phyloP scores from a whole-genome alignment of 2,113 vertebrate species.

The Tautogolabrus adspersus region DNA sequence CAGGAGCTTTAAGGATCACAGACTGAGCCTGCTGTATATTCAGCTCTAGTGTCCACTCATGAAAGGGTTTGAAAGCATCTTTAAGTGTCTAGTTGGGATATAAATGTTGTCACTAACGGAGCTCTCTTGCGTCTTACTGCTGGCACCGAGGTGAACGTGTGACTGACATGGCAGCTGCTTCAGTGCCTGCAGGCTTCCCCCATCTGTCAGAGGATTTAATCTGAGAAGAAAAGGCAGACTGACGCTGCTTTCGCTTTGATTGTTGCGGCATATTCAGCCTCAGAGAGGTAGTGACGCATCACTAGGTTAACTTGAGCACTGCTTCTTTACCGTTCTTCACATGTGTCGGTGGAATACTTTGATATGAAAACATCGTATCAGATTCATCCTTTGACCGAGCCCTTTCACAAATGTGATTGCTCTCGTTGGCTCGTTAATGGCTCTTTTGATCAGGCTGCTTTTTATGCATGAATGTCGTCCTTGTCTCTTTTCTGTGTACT shows the following conservation, averaged over 20 bases:
- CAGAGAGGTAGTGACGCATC: not conserved
- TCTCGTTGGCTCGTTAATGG: conserved; percentile 71
- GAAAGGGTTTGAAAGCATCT: too few relatives aligned
- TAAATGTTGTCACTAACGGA: not conserved
- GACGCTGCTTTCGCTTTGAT: not conserved
- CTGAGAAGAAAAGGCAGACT: conserved; percentile 3
- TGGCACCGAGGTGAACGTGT: not conserved
- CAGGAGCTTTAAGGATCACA: too few relatives aligned
- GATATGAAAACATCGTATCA: not conserved
- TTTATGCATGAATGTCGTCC: conserved; percentile 73
- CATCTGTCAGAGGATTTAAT: conserved; percentile 14
- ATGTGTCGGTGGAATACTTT: not conserved
- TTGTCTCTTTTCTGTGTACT: conserved; percentile 63
- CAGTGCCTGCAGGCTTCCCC: not conserved
- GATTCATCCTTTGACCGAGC: conserved; percentile 17
- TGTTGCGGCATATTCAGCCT: not conserved
- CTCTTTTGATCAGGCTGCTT: conserved; percentile 71
- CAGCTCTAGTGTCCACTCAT: too few relatives aligned
- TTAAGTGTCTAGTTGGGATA: not conserved
- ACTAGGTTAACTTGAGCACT: not conserved
- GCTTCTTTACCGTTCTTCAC: not conserved
- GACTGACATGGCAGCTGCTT: conserved; percentile 1
- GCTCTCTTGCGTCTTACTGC: not conserved
- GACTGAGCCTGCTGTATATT: too few relatives aligned
- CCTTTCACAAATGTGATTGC: conserved; percentile 41